Base-by-base conservation (phyloP, 2,888 invertebrate species). In the Leptothorax acervorum region DNA sequence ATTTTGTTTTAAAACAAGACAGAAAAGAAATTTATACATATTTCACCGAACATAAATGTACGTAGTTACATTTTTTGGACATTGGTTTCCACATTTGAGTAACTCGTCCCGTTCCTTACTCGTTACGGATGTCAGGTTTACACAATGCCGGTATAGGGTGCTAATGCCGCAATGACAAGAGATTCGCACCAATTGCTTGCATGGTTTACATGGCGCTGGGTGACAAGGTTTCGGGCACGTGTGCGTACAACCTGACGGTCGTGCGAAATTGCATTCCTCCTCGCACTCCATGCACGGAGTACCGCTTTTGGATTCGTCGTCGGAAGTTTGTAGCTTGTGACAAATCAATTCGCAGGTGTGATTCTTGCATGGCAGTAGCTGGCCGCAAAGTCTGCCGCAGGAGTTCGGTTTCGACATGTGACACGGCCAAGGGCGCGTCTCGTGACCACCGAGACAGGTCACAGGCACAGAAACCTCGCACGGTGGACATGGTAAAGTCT, bases 111-210 rank as follows among this genome's bases (percentile, higher is more conserved):
- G 94, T 75, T 94, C 94, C 55, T 93, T 93, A 71, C 94, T 94
- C 68, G 96, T 95, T 18, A 96, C 95, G 2, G 95, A 93, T 0
- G 96, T 95, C 94, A 97, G 96, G 90, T 97, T 97, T 53, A 95
- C 95, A 93, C 99, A 99, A 48, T 96, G 96, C 78, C 98, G 96
- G 91, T 97, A 97, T 4, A 97, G 95, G 87, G 97, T 97, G 78
- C 97, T 97, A 6, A 98, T 95, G 0, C 97, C 97, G 93, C 99
- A 99, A 93, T 99, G 98, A 91, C 99, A 99, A 53, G 96, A 95
- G 71, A 97, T 93, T 91, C 97, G 96, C 42, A 98, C 95, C 89
- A 96, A 95, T 81, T 96, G 96, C 63, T 96, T 96, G 94, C 99
- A 99, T 0, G 97, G 96, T 0, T 96, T 96, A 92, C 99, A 99